These are phyloP conservation scores for Nudaria mundana DNA, from an alignment of 2,888 invertebrate genomes.

Conservation along the genomic window DNA sequence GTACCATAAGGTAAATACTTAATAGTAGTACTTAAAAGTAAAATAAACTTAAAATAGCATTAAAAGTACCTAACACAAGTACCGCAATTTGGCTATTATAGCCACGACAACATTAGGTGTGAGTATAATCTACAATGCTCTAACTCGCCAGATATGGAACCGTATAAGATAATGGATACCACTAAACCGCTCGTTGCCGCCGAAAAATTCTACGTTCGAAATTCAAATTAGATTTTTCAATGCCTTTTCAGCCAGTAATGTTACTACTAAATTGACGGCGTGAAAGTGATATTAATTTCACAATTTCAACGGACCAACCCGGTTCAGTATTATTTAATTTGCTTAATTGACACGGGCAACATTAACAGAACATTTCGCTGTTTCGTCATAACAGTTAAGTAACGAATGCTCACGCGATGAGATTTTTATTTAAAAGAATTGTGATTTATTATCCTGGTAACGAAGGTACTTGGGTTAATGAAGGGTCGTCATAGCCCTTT, in stretches of 20 bases:
- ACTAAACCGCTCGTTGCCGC: constrained; percentile 4
- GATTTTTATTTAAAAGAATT: constrained; percentile 51
- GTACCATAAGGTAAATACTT: no score
- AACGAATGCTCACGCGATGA: constrained; percentile 49
- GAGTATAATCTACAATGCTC: not conserved
- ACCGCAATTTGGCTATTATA: no score
- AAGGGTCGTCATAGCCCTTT: constrained; percentile 45
- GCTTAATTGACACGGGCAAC: constrained; percentile 66
- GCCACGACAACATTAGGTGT: no score
- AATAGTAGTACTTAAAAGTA: no score
- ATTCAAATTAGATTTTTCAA: constrained; percentile 24
- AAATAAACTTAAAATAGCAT: no score
- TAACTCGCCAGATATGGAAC: constrained; percentile 5
- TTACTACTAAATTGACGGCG: constrained; percentile 46
- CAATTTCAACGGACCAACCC: constrained; percentile 58
- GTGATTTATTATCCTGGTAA: constrained; percentile 50
- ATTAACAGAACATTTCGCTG: constrained; percentile 41
- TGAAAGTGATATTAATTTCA: constrained; percentile 67
- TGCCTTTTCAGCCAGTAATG: constrained; percentile 27
- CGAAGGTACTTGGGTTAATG: constrained; percentile 54
- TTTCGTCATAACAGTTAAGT: constrained; percentile 47
- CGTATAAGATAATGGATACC: constrained; percentile 6
- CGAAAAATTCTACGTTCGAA: constrained; percentile 20
- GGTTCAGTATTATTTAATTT: constrained; percentile 67
- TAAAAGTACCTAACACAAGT: no score